Percentiles rank a stretch among this genome's conserved stretches.
phyloP scores from a whole-genome alignment of 1,140 invertebrate species.

The Octopus bimaculoides region DNA sequence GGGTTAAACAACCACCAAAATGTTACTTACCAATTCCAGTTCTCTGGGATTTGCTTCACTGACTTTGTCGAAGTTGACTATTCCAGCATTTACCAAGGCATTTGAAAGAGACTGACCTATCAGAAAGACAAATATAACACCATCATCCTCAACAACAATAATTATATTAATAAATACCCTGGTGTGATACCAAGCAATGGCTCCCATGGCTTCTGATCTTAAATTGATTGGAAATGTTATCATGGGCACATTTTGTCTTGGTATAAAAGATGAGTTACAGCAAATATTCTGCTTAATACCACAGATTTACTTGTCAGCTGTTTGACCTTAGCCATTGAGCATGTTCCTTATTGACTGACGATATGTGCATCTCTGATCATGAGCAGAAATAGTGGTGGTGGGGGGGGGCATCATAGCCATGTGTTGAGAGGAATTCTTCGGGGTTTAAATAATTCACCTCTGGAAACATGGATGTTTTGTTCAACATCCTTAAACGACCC shows the following conservation, averaged over 20 bases:
- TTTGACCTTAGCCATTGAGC: too few relatives aligned
- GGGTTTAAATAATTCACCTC: too few relatives aligned
- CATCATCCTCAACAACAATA: not conserved
- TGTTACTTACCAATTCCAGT: constrained; percentile 67
- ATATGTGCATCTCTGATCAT: too few relatives aligned
- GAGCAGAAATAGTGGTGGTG: too few relatives aligned
- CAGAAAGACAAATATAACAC: constrained; percentile 11
- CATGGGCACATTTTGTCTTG: not conserved
- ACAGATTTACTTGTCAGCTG: too few relatives aligned
- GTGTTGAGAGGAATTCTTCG: too few relatives aligned
- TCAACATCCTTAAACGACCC: too few relatives aligned
- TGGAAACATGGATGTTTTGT: too few relatives aligned
- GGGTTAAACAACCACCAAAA: not conserved
- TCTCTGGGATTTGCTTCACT: constrained; percentile 69
- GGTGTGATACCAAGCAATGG: not conserved
- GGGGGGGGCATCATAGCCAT: too few relatives aligned
- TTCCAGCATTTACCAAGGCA: constrained; percentile 67
- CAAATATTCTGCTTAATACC: not conserved
- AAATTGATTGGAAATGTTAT: not conserved
- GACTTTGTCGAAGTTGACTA: constrained; percentile 68
- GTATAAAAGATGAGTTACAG: not conserved
- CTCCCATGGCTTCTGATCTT: not conserved
- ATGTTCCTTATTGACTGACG: too few relatives aligned
- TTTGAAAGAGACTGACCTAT: constrained; percentile 61
- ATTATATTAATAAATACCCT: not conserved